phyloP scores from a whole-genome alignment of 2,888 invertebrate species.

The Cyrtodaria siliqua region DNA sequence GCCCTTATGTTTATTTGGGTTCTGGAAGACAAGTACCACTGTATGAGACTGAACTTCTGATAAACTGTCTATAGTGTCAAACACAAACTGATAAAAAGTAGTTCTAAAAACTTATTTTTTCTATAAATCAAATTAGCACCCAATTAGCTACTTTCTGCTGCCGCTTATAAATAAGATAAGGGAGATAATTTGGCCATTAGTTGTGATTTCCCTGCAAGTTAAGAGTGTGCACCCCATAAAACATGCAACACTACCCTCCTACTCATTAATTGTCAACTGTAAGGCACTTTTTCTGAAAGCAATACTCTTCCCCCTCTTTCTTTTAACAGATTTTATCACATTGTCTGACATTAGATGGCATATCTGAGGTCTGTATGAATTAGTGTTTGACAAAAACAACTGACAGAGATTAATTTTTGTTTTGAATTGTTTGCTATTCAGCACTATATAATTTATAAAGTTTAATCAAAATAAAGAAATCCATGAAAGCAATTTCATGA shows the following conservation, averaged over 20 bases:
- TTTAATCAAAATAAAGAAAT: no score
- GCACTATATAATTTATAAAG: no score
- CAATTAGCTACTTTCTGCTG: conserved; percentile 31
- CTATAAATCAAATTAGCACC: conserved; percentile 48
- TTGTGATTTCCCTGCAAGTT: conserved; percentile 5
- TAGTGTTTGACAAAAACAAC: no score
- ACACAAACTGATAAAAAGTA: conserved; percentile 14
- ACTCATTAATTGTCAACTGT: background rate
- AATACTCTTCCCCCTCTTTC: no score
- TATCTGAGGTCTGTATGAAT: no score
- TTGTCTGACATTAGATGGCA: no score
- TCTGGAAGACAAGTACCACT: background rate
- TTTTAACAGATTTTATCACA: no score
- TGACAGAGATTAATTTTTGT: no score
- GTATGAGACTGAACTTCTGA: conserved; percentile 20
- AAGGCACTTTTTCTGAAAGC: no score
- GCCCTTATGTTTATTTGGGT: background rate
- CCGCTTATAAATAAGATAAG: conserved; percentile 19
- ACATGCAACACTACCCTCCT: background rate
- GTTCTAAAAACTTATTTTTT: conserved; percentile 31
- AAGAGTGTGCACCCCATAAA: background rate
- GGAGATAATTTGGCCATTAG: conserved; percentile 19
- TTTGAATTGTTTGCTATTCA: no score
- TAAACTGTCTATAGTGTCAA: conserved; percentile 36
- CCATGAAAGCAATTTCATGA: no score